phyloP scores from a whole-genome alignment of 1,140 invertebrate species.

The Coelopa frigida region DNA sequence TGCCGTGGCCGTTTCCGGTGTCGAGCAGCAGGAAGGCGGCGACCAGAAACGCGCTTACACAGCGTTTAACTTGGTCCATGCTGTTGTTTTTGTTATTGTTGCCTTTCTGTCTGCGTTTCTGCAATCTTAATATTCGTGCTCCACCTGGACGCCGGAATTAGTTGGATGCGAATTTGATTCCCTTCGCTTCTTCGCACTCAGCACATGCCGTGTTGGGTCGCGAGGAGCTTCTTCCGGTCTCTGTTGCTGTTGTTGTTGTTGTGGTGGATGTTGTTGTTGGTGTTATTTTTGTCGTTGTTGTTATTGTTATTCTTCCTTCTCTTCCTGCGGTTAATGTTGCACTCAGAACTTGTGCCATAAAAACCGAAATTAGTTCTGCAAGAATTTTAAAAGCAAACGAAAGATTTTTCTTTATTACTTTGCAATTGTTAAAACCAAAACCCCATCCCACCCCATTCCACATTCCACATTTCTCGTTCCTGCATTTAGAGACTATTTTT shows the following conservation, averaged over 20 bases:
- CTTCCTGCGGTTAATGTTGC: constrained; percentile 5
- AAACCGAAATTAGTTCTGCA: constrained; percentile 11
- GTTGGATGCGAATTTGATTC: too few species aligned
- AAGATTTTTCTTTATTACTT: constrained; percentile 4
- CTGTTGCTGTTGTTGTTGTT: background rate
- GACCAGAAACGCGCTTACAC: constrained; percentile 10
- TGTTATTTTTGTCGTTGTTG: background rate
- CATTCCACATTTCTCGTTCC: too few species aligned
- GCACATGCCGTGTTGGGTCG: background rate
- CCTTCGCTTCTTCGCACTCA: background rate
- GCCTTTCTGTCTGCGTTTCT: background rate
- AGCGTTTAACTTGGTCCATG: constrained; percentile 15
- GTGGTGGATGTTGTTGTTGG: background rate
- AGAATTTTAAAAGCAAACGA: constrained; percentile 9
- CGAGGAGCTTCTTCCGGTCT: background rate
- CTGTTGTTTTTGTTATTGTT: background rate
- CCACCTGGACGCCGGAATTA: too few species aligned
- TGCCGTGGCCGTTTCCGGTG: constrained; percentile 10
- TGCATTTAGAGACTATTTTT: too few species aligned
- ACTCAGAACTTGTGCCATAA: constrained; percentile 9
- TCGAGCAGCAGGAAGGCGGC: constrained; percentile 10
- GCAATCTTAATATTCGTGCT: too few species aligned
- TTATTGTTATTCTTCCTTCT: background rate
- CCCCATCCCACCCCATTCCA: too few species aligned
- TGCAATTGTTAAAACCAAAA: too few species aligned